Evolutionary conservation across 2,797 vertebrate genomes (phyloP).

Genomic region (Eurystomus glaucurus): DNA sequence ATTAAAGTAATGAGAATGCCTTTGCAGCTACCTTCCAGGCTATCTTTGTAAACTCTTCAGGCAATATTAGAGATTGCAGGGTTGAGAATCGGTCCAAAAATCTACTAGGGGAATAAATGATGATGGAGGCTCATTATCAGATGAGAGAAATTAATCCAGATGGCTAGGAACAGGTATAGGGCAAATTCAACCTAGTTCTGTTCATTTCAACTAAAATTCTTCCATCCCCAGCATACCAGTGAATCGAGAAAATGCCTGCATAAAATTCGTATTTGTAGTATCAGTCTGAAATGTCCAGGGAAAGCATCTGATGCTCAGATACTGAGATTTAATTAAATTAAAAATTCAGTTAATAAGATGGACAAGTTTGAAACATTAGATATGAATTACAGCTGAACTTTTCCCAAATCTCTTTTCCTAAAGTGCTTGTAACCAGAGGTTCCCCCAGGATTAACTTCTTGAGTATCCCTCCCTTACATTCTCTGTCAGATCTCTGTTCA

Average conservation of each 20-base stretch:
- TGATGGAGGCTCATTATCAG: constrained; percentile 30
- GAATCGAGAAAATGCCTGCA: neutral
- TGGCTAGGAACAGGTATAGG: neutral
- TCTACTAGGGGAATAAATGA: constrained; percentile 41
- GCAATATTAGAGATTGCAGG: constrained; percentile 42
- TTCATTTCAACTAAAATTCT: constrained; percentile 14
- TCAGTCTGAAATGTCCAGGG: neutral
- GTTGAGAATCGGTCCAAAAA: constrained; percentile 35
- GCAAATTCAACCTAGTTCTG: constrained; percentile 29
- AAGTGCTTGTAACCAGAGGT: neutral
- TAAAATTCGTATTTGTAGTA: constrained; percentile 3
- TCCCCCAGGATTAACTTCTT: neutral
- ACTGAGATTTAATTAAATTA: constrained; percentile 15
- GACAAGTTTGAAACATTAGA: neutral
- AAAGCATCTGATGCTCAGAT: neutral
- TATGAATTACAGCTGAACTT: neutral
- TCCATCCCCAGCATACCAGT: neutral
- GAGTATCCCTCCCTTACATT: neutral
- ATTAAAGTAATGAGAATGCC: constrained; percentile 68
- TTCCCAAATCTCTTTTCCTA: neutral
- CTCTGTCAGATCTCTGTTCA: neutral
- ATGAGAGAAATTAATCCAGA: constrained; percentile 63
- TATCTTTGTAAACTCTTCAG: constrained; percentile 55
- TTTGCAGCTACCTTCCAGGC: constrained; percentile 52
- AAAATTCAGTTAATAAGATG: constrained; percentile 6